Evolutionary conservation across 2,113 vertebrate species (phyloP).

Genomic region (Myrmophylax atrothorax): DNA sequence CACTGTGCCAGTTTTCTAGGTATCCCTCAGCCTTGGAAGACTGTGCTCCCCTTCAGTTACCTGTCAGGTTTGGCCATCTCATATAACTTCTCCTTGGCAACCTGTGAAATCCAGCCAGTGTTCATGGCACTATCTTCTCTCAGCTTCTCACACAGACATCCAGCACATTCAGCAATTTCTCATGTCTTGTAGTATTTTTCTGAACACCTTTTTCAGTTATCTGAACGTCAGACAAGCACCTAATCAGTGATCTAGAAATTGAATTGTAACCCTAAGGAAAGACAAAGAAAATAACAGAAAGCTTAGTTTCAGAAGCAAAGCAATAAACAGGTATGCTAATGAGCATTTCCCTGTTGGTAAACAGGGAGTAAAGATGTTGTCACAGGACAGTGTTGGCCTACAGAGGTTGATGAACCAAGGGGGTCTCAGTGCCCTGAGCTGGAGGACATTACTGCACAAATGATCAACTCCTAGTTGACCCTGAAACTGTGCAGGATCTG

Average conservation of each 20-base stretch:
- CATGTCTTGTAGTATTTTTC: neutral
- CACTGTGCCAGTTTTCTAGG: accelerated
- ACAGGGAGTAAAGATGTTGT: neutral
- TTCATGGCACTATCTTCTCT: neutral
- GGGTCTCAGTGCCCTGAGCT: neutral
- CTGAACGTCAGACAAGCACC: neutral
- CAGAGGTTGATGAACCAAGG: neutral
- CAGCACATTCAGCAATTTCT: neutral
- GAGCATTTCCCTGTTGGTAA: neutral
- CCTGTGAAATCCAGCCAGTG: neutral
- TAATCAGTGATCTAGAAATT: neutral
- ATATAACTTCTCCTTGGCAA: neutral
- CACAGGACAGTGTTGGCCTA: neutral
- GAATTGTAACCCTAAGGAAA: neutral
- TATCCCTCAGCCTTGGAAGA: neutral
- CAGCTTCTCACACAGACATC: neutral
- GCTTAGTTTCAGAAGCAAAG: neutral
- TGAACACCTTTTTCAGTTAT: neutral
- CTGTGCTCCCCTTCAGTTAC: neutral
- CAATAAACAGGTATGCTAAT: neutral
- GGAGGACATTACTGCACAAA: neutral
- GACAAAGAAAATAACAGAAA: neutral
- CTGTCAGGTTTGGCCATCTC: neutral
- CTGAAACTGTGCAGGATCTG: neutral
- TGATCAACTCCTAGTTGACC: neutral